phyloP scores from a whole-genome alignment of 2,113 vertebrate species.

The Lepidothrix coronata region DNA sequence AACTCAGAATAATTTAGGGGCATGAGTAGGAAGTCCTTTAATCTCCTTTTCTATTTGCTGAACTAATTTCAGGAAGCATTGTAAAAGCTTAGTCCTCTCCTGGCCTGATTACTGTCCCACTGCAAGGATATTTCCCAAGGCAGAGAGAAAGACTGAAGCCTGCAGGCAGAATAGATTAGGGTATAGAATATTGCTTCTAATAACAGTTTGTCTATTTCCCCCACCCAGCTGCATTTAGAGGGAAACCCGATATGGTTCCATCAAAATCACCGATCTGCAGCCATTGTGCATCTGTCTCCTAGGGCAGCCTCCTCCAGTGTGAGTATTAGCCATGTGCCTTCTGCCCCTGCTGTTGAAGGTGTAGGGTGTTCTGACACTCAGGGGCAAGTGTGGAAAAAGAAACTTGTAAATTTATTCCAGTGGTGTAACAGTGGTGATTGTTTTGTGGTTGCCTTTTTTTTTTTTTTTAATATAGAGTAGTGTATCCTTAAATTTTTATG shows the following conservation, averaged over 20 bases:
- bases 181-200: not conserved
- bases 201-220: not conserved
- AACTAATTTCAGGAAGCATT: not conserved
- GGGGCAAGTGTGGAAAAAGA: not conserved
- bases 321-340: constrained; percentile 55
- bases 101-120: not conserved
- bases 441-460: not conserved
- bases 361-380: not conserved
- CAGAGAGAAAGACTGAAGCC: not conserved
- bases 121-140: not conserved
- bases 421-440: not conserved
- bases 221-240: constrained; percentile 82
- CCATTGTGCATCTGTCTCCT: constrained; percentile 82
- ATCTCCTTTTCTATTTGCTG: not conserved
- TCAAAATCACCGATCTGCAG: constrained; percentile 77
- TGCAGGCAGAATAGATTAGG: not conserved
- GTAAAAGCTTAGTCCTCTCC: not conserved
- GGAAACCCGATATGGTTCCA: constrained; percentile 93
- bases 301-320: constrained; percentile 77
- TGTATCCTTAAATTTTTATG: not conserved
- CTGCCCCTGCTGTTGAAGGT: not conserved
- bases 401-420: not conserved
- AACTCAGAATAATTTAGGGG: not conserved
- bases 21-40: not conserved
- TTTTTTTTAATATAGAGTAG: not conserved